Percentiles rank a stretch among this genome's conserved stretches.
Evolutionary conservation across 2,797 vertebrate species (phyloP).

Genomic region (Smutsia temminckii): DNA sequence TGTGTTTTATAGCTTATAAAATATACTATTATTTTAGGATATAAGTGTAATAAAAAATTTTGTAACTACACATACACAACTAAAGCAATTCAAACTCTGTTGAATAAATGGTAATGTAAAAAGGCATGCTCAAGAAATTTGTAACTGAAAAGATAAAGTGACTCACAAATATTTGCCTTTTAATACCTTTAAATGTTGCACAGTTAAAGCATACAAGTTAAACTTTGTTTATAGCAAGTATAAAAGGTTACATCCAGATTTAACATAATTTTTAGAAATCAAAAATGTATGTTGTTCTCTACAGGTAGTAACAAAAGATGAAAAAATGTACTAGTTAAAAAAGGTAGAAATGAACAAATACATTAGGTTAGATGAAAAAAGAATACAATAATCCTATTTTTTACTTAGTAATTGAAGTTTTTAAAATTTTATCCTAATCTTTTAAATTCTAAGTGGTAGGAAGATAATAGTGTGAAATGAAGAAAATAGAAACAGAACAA

Average conservation of each 20-base stretch:
- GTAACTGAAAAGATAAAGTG: background rate
- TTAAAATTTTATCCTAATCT: background rate
- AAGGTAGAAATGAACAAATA: background rate
- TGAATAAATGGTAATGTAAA: background rate
- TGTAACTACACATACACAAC: background rate
- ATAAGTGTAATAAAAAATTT: background rate
- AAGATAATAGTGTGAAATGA: background rate
- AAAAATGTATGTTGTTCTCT: background rate
- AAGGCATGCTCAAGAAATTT: background rate
- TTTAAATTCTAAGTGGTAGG: background rate
- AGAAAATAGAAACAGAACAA: background rate
- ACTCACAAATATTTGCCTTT: fast-evolving
- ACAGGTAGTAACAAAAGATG: background rate
- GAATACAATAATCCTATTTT: background rate
- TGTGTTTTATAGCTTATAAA: background rate
- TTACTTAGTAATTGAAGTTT: background rate
- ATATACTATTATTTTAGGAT: background rate
- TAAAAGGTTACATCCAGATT: background rate
- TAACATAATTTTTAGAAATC: background rate
- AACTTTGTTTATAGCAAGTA: background rate
- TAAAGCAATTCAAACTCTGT: background rate
- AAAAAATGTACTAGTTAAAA: background rate
- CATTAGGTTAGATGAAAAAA: background rate
- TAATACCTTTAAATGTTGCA: background rate
- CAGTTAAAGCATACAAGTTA: background rate